Conservation (phyloP, 2,888 invertebrate genomes). For the Lypha dubia region DNA sequence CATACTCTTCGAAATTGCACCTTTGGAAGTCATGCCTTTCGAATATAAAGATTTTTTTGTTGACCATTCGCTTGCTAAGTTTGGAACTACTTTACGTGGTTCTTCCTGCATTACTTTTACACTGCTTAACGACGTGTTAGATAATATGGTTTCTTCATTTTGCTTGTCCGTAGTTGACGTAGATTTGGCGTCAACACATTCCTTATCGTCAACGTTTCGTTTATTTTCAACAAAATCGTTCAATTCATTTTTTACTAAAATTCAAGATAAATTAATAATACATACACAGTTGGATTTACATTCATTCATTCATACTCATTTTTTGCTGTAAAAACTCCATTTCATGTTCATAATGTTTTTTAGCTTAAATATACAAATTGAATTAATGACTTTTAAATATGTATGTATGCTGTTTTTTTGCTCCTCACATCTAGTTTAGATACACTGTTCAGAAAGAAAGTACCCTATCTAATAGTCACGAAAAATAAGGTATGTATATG, state of each 20-base stretch:
- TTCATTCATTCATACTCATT: constrained; percentile 71
- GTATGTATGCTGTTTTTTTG: too few species aligned
- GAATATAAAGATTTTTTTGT: constrained; percentile 55
- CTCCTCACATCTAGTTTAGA: too few species aligned
- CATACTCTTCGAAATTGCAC: constrained; percentile 56
- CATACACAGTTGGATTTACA: neutral
- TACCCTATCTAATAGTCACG: too few species aligned
- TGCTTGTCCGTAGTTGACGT: constrained; percentile 1
- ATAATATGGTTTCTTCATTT: neutral
- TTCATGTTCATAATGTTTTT: constrained; percentile 75
- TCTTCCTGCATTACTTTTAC: neutral
- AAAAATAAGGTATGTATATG: too few species aligned
- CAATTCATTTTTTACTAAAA: constrained; percentile 40
- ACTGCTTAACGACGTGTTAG: neutral
- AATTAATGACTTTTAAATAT: neutral
- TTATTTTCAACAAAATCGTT: neutral
- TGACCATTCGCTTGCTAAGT: constrained; percentile 74
- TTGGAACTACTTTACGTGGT: constrained; percentile 24
- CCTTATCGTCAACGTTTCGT: constrained; percentile 59
- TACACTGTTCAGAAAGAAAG: too few species aligned
- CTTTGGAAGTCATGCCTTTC: constrained; percentile 18
- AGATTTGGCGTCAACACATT: neutral
- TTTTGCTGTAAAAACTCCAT: constrained; percentile 67
- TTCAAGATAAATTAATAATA: neutral
- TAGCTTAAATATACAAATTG: constrained; percentile 58